Evolutionary conservation across 2,797 vertebrate species (phyloP).

Genomic region (Chiloscyllium punctatum): DNA sequence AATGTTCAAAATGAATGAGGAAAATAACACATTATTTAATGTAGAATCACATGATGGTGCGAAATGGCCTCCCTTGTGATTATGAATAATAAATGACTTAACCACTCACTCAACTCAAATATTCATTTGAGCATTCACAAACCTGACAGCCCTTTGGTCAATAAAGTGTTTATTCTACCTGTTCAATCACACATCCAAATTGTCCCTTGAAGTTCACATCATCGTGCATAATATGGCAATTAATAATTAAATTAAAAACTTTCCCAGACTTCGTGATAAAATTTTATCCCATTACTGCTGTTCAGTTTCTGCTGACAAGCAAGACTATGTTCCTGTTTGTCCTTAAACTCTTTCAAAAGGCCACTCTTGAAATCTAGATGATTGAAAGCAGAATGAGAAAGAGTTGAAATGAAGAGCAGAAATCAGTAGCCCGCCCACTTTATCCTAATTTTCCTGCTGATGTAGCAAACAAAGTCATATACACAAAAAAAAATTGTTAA

Average conservation of each 20-base stretch:
- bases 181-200: neutral
- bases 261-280: too few species aligned
- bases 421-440: neutral
- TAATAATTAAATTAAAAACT: neutral
- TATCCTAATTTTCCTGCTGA: neutral
- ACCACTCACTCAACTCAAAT: neutral
- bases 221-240: neutral
- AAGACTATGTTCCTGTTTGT: neutral
- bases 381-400: neutral
- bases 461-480: too few species aligned
- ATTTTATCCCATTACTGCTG: neutral
- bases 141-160: neutral
- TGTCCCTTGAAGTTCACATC: neutral
- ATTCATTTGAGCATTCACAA: neutral
- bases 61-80: neutral
- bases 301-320: neutral
- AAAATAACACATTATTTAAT: neutral
- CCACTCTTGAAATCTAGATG: neutral
- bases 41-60: neutral
- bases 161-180: neutral
- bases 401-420: neutral
- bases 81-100: neutral
- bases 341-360: neutral
- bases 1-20: neutral
- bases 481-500: too few species aligned